phyloP scores from a whole-genome alignment of 1,140 invertebrate species.

The Rhagoletis zephyria region DNA sequence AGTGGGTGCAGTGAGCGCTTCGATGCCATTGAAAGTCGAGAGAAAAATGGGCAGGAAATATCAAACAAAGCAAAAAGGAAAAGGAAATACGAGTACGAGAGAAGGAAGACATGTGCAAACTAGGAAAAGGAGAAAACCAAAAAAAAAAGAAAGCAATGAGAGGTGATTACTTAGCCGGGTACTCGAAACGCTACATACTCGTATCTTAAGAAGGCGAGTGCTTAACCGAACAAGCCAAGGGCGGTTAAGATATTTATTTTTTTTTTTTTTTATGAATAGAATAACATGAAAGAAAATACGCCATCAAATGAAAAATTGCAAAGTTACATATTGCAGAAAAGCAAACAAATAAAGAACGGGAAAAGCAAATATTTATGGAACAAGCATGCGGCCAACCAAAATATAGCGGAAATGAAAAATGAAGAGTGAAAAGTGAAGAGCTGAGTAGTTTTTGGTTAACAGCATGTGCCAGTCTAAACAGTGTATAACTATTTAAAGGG shows the following conservation, averaged over 20 bases:
- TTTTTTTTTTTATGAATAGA: background rate
- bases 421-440: background rate
- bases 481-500: background rate
- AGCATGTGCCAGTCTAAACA: background rate
- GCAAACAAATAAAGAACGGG: background rate
- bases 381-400: background rate
- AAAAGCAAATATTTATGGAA: background rate
- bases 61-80: background rate
- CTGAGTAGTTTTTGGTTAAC: background rate
- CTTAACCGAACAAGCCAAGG: background rate
- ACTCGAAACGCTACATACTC: background rate
- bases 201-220: background rate
- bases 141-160: background rate
- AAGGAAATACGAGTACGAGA: too few relatives aligned
- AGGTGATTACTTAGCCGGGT: background rate
- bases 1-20: too few relatives aligned
- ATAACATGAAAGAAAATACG: background rate
- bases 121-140: too few relatives aligned
- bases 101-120: too few relatives aligned
- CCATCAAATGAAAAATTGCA: background rate
- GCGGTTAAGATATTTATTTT: background rate
- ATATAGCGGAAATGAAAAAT: background rate
- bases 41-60: background rate
- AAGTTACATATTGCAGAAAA: background rate
- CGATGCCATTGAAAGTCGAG: background rate